A percentile compares a stretch with the other conserved stretches of the same genome.
phyloP scores from a whole-genome alignment of 2,113 vertebrate genomes.

The Brachypodius melanocephalos region DNA sequence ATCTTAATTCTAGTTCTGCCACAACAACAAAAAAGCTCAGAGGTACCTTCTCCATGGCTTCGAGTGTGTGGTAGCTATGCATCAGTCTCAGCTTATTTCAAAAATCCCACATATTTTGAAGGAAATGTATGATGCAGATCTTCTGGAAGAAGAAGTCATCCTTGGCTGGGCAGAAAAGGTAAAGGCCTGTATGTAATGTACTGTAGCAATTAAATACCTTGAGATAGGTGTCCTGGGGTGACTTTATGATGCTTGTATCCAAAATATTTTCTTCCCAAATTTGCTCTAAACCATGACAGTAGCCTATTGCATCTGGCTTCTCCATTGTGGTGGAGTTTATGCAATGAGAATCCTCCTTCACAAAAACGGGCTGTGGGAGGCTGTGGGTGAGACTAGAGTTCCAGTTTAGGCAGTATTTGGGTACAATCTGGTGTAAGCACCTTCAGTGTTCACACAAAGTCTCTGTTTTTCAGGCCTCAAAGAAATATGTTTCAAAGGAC shows the following conservation, averaged over 20 bases:
- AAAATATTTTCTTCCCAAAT: not conserved
- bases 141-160: slow-evolving; percentile 95
- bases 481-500: slow-evolving; percentile 97
- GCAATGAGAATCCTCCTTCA: not conserved
- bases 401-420: fast-evolving
- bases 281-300: not conserved
- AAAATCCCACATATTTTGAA: slow-evolving; percentile 93
- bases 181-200: not conserved
- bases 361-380: not conserved
- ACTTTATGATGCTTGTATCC: not conserved
- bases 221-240: not conserved
- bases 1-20: slow-evolving; percentile 83
- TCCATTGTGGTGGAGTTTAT: not conserved
- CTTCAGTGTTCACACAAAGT: fast-evolving
- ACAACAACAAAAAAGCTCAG: slow-evolving; percentile 97
- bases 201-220: not conserved
- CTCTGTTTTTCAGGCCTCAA: slow-evolving; percentile 80
- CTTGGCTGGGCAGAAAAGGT: slow-evolving; percentile 97
- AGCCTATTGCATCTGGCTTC: fast-evolving
- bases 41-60: slow-evolving; percentile 93
- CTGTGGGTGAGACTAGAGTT: not conserved
- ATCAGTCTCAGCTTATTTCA: slow-evolving; percentile 89
- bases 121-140: slow-evolving; percentile 93
- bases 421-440: not conserved
- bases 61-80: slow-evolving; percentile 94